Percentiles rank a stretch among this genome's conserved stretches.
Evolutionary conservation across 2,888 invertebrate genomes (phyloP).

Genomic region (Tillus elongatus): DNA sequence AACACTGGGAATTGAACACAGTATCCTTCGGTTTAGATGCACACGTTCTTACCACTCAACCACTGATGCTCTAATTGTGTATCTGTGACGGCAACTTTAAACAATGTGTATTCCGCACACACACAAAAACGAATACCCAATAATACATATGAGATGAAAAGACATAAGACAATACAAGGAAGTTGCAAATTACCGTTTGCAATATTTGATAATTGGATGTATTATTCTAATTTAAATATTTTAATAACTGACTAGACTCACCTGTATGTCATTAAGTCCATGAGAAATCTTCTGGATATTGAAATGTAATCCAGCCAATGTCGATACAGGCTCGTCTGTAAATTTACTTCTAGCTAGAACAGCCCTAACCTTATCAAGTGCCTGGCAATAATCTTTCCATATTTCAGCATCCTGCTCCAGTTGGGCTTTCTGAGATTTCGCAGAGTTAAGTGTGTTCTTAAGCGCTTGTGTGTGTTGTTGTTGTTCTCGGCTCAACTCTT

Average conservation of each 20-base stretch:
- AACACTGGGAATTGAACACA: no score
- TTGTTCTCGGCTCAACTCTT: slow-evolving; percentile 71
- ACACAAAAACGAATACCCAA: no score
- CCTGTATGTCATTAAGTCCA: slow-evolving; percentile 65
- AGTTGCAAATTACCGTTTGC: no score
- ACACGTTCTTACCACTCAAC: no score
- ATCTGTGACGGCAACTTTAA: no score
- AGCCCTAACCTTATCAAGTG: slow-evolving; percentile 66
- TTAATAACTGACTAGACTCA: slow-evolving; percentile 43
- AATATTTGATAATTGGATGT: no score
- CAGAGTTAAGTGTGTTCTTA: slow-evolving; percentile 74
- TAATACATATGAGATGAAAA: no score
- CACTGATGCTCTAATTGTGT: no score
- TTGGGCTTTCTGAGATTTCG: slow-evolving; percentile 69
- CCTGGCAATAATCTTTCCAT: slow-evolving; percentile 76
- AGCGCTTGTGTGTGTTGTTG: slow-evolving; percentile 72
- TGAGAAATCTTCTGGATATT: slow-evolving; percentile 76
- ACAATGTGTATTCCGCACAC: no score
- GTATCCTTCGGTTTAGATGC: no score
- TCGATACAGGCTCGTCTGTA: slow-evolving; percentile 68
- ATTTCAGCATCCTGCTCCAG: slow-evolving; percentile 75
- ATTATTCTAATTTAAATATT: no score
- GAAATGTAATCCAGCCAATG: slow-evolving; percentile 71
- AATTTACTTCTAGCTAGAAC: slow-evolving; percentile 67
- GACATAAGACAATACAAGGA: no score